Conservation (phyloP, 1,140 invertebrate species). For the Brachionus asplanchnoidis region DNA sequence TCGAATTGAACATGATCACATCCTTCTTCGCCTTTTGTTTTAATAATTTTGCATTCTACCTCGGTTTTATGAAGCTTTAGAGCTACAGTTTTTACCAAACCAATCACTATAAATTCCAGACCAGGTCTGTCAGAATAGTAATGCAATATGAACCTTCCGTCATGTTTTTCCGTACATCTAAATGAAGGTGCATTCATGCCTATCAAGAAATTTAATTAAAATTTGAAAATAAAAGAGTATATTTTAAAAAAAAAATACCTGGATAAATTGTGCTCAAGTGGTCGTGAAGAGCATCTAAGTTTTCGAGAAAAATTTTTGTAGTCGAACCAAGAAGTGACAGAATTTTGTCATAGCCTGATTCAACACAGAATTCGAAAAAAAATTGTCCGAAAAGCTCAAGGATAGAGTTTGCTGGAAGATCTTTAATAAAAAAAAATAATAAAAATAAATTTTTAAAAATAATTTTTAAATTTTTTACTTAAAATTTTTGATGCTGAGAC, state of each 20-base stretch:
- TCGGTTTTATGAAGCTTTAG: slow-evolving; percentile 82
- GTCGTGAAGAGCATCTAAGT: slow-evolving; percentile 55
- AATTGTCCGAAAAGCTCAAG: slow-evolving; percentile 86
- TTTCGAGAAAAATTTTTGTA: slow-evolving; percentile 51
- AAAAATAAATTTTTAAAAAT: not conserved
- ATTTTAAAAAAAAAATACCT: slow-evolving; percentile 41
- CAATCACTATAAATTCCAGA: slow-evolving; percentile 51
- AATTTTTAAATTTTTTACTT: slow-evolving; percentile 62
- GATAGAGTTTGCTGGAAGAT: slow-evolving; percentile 80
- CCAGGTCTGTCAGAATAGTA: slow-evolving; percentile 56
- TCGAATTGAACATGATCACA: slow-evolving; percentile 86
- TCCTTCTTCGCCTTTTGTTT: slow-evolving; percentile 71
- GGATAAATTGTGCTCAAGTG: slow-evolving; percentile 55
- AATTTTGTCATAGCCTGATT: slow-evolving; percentile 55
- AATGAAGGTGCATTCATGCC: slow-evolving; percentile 57
- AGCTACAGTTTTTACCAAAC: slow-evolving; percentile 65
- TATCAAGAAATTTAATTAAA: slow-evolving; percentile 4
- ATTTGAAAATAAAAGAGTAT: not conserved
- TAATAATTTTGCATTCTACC: slow-evolving; percentile 76
- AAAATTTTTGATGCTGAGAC: slow-evolving; percentile 80
- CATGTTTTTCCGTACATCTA: slow-evolving; percentile 61
- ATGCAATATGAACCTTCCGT: slow-evolving; percentile 53
- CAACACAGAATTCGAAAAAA: slow-evolving; percentile 55
- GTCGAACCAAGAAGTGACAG: slow-evolving; percentile 51
- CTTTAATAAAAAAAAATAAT: slow-evolving; percentile 59